Percentiles rank a stretch among this genome's conserved stretches.
Conservation (phyloP, 2,113 vertebrate species). For the Elephantulus edwardii region DNA sequence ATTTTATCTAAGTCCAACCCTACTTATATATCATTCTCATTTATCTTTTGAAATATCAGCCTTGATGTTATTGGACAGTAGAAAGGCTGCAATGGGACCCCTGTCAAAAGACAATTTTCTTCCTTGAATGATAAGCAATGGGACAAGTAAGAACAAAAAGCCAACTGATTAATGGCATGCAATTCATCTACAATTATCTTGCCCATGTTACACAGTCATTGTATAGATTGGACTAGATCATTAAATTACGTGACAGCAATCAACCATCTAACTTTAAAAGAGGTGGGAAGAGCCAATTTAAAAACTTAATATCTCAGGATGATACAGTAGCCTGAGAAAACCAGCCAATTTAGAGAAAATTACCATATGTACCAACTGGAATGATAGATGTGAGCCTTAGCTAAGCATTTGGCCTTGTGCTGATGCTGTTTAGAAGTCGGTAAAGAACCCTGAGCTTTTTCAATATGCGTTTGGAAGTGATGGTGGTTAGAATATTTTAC, state of each 20-base stretch:
- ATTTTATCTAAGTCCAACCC: constrained; percentile 21
- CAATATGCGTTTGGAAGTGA: neutral
- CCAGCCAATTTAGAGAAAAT: constrained; percentile 77
- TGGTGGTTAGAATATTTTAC: neutral
- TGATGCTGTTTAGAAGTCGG: constrained; percentile 48
- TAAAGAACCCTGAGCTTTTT: constrained; percentile 44
- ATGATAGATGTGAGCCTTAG: constrained; percentile 74
- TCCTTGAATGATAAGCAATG: constrained; percentile 79
- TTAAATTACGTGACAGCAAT: constrained; percentile 62
- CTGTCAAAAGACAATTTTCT: constrained; percentile 79
- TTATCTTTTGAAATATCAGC: constrained; percentile 65
- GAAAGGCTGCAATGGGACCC: constrained; percentile 63
- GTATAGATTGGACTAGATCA: constrained; percentile 76
- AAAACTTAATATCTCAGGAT: constrained; percentile 80
- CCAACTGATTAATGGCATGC: constrained; percentile 77
- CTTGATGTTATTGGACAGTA: constrained; percentile 74
- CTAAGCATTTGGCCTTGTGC: constrained; percentile 64
- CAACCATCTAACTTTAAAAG: constrained; percentile 63
- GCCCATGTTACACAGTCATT: constrained; percentile 60
- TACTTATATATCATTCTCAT: constrained; percentile 57
- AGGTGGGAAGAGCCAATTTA: constrained; percentile 74
- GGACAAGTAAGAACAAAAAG: constrained; percentile 78
- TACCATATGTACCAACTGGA: constrained; percentile 73
- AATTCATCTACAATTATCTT: constrained; percentile 79
- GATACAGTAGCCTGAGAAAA: constrained; percentile 77